Percentiles rank a stretch among this genome's conserved stretches.
Evolutionary conservation across 2,797 vertebrate genomes (phyloP).

Genomic region (Pogonophryne albipinna): DNA sequence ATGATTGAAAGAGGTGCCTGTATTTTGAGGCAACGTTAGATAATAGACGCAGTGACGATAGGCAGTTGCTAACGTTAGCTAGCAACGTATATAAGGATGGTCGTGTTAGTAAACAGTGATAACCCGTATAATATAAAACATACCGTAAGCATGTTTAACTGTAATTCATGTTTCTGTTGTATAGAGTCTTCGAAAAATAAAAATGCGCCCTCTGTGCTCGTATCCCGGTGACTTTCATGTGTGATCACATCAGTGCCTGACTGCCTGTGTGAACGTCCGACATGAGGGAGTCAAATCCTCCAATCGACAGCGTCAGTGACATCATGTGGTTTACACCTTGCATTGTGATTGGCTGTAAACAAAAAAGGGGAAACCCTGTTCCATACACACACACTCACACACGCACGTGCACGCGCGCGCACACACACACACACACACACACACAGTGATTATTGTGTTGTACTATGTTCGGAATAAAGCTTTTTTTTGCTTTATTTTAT

Average conservation of each 20-base stretch:
- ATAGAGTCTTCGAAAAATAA: not conserved
- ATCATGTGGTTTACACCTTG: slow-evolving; percentile 31
- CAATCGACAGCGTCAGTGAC: not conserved
- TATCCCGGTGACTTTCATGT: slow-evolving; percentile 59
- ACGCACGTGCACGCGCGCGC: too few relatives aligned
- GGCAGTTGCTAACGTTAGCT: not conserved
- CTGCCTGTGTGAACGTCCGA: slow-evolving; percentile 41
- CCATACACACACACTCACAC: too few relatives aligned
- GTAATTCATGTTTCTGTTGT: not conserved
- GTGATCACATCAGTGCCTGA: not conserved
- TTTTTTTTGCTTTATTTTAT: too few relatives aligned
- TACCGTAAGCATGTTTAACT: not conserved
- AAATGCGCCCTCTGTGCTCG: too few relatives aligned
- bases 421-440: too few relatives aligned
- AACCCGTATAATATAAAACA: not conserved
- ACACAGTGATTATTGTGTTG: too few relatives aligned
- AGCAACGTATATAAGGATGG: not conserved
- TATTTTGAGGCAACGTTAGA: not conserved
- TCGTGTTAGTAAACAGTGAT: not conserved
- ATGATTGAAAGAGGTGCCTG: not conserved
- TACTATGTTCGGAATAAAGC: too few relatives aligned
- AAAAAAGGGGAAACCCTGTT: too few relatives aligned
- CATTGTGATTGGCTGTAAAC: slow-evolving; percentile 45
- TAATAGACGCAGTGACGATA: not conserved
- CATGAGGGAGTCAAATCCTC: not conserved